Evolutionary conservation across 2,797 vertebrate genomes (phyloP).

Genomic region (Dryobates pubescens): DNA sequence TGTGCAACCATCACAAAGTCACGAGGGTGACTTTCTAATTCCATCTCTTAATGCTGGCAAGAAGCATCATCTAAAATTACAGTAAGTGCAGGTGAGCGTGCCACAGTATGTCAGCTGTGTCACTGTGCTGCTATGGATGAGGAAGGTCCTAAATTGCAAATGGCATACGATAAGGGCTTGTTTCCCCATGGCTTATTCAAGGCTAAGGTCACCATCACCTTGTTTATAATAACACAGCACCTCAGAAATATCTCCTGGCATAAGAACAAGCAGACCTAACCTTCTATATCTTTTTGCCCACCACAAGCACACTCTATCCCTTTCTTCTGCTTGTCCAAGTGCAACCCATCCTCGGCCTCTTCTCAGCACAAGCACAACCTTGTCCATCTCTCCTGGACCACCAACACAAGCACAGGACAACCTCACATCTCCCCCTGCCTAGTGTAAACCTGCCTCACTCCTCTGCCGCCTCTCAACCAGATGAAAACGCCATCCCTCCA

Average conservation of each 20-base stretch:
- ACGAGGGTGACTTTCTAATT: neutral
- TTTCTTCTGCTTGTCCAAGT: neutral
- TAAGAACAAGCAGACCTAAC: neutral
- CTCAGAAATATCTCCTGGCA: neutral
- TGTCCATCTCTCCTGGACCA: neutral
- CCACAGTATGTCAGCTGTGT: neutral
- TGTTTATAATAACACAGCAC: neutral
- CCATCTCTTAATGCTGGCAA: neutral
- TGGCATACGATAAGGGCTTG: accelerated
- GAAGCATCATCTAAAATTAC: neutral
- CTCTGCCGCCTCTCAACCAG: too few relatives aligned
- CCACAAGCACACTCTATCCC: too few relatives aligned
- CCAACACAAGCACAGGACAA: too few relatives aligned
- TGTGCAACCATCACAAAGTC: neutral
- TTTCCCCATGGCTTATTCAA: accelerated
- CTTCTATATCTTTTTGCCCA: neutral
- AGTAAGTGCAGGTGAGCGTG: neutral
- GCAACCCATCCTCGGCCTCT: neutral
- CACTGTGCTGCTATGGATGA: accelerated
- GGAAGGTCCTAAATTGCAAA: accelerated
- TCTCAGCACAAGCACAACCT: neutral
- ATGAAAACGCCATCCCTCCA: neutral
- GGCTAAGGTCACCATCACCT: neutral
- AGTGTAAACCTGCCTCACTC: too few relatives aligned
- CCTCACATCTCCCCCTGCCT: too few relatives aligned